A percentile compares a stretch with the other conserved stretches of the same genome.
These are phyloP conservation scores for Harpalus rubripes DNA, from an alignment of 2,888 invertebrate genomes.

Conservation along the genomic window DNA sequence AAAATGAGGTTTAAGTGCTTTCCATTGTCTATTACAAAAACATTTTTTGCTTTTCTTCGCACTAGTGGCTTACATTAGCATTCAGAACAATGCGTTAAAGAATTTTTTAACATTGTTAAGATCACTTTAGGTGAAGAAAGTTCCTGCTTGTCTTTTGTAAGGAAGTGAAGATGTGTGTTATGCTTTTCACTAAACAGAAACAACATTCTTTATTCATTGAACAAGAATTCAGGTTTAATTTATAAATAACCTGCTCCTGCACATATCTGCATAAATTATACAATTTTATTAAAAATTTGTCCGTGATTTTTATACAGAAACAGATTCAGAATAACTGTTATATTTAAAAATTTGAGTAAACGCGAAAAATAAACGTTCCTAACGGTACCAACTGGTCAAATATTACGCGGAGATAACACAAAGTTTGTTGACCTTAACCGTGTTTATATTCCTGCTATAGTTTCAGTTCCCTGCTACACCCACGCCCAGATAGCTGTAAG, in stretches of 20 bases:
- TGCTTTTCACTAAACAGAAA: conserved; percentile 17
- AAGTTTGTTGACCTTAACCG: conserved; percentile 38
- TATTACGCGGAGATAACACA: conserved; percentile 5
- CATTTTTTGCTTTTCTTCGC: conserved; percentile 5
- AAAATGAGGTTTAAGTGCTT: no score
- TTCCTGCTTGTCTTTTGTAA: conserved; percentile 30
- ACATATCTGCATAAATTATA: neutral
- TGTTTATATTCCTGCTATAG: conserved; percentile 40
- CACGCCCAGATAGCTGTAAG: conserved; percentile 14
- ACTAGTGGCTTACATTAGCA: conserved; percentile 4
- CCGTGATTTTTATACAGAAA: neutral
- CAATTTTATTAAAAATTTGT: neutral
- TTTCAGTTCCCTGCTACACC: conserved; percentile 4
- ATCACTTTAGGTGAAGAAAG: conserved; percentile 38
- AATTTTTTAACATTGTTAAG: conserved; percentile 22
- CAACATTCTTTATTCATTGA: neutral
- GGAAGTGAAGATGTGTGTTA: conserved; percentile 29
- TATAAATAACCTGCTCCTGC: conserved; percentile 6
- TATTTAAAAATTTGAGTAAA: neutral
- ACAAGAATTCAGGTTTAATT: conserved; percentile 6
- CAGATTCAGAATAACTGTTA: neutral
- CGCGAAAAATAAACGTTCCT: neutral
- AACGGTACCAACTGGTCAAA: neutral
- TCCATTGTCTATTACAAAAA: conserved; percentile 9
- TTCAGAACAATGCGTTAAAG: conserved; percentile 26